Conservation (phyloP, 2,888 invertebrate species). For the Tipula confusa region DNA sequence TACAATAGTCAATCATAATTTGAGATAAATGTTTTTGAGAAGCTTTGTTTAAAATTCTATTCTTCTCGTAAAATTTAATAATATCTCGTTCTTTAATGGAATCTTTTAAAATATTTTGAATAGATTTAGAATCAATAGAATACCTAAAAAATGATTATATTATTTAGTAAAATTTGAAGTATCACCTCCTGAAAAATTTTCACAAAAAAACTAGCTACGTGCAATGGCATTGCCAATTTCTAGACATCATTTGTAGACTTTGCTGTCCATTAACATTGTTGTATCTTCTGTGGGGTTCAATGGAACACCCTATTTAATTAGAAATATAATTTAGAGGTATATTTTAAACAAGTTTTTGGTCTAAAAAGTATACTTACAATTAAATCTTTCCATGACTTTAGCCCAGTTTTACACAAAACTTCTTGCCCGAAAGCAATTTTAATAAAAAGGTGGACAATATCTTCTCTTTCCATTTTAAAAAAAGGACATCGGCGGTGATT, state of each 20-base stretch:
- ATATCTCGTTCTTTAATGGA: neutral
- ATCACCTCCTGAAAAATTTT: too few species aligned
- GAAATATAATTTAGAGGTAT: neutral
- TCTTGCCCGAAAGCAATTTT: neutral
- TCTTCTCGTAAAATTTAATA: neutral
- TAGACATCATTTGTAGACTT: neutral
- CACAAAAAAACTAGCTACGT: too few species aligned
- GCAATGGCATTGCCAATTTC: too few species aligned
- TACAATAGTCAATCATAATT: neutral
- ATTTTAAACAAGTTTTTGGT: neutral
- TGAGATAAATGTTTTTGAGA: neutral
- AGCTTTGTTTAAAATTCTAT: neutral
- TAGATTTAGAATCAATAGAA: neutral
- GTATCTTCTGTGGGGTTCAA: neutral
- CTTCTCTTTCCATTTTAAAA: neutral
- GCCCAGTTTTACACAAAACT: neutral
- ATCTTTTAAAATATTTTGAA: too few species aligned
- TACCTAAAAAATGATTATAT: neutral
- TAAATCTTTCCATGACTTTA: neutral
- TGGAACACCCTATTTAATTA: neutral
- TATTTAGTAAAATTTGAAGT: too few species aligned
- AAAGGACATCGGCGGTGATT: neutral
- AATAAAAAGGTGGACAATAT: neutral
- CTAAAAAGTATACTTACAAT: neutral
- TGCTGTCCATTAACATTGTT: neutral